A percentile compares a stretch with the other conserved stretches of the same genome.
phyloP scores from a whole-genome alignment of 1,140 invertebrate species.

The Drosophila takahashii region DNA sequence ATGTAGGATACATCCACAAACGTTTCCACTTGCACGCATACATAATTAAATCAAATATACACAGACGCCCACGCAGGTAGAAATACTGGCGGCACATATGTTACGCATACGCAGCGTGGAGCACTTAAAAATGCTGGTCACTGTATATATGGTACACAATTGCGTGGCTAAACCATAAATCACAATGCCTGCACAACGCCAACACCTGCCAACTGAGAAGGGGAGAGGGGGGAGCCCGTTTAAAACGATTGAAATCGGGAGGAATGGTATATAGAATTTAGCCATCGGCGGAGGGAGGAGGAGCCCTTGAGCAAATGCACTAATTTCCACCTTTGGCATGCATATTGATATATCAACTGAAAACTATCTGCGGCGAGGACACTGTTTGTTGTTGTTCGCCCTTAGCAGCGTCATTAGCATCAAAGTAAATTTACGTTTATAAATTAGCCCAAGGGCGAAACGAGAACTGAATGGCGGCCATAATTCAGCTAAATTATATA shows the following conservation, averaged over 20 bases:
- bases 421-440: constrained; percentile 71
- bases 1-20: constrained; percentile 8
- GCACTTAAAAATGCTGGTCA: constrained; percentile 62
- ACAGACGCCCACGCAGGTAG: constrained; percentile 5
- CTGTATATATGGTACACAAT: constrained; percentile 22
- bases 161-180: constrained; percentile 60
- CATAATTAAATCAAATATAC: constrained; percentile 57
- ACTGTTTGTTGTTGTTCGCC: constrained; percentile 42
- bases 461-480: constrained; percentile 33
- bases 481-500: constrained; percentile 50
- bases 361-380: constrained; percentile 39
- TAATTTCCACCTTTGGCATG: constrained; percentile 54
- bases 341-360: constrained; percentile 65
- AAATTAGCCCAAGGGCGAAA: constrained; percentile 53
- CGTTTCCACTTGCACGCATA: constrained; percentile 27
- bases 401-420: constrained; percentile 65
- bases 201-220: constrained; percentile 38
- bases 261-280: constrained; percentile 8
- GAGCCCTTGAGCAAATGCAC: constrained; percentile 48
- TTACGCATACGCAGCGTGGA: constrained; percentile 56
- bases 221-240: background rate
- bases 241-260: constrained; percentile 2
- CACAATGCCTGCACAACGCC: constrained; percentile 52
- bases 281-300: background rate
- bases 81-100: constrained; percentile 42